phyloP scores from a whole-genome alignment of 2,888 invertebrate species.

The Acleris holmiana region DNA sequence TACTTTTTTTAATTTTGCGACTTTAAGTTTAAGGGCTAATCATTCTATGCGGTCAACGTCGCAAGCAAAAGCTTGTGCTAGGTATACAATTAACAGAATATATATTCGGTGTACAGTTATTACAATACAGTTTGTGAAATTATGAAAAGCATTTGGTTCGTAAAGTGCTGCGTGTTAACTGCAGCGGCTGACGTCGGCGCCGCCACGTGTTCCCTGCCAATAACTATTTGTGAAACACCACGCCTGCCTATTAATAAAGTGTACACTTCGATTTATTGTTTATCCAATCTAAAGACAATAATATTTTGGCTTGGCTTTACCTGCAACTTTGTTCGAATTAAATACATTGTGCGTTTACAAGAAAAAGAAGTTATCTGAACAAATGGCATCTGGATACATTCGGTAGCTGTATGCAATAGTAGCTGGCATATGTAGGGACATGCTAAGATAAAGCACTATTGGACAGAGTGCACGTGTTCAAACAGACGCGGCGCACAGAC shows the following conservation, averaged over 20 bases:
- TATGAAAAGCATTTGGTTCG: neutral
- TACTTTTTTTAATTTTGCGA: too few relatives aligned
- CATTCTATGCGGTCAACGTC: too few relatives aligned
- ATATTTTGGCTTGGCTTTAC: slow-evolving; percentile 1
- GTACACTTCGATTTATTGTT: slow-evolving; percentile 30
- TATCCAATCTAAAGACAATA: slow-evolving; percentile 28
- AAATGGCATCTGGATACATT: too few relatives aligned
- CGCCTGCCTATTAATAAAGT: slow-evolving; percentile 35
- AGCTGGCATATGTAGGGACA: neutral
- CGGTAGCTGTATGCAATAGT: neutral
- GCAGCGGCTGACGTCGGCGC: slow-evolving; percentile 1
- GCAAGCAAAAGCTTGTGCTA: too few relatives aligned
- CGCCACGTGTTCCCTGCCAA: slow-evolving; percentile 37
- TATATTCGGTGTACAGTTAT: too few relatives aligned
- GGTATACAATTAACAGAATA: too few relatives aligned
- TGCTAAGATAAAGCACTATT: slow-evolving; percentile 5
- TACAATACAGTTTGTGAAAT: neutral
- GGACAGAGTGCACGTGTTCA: slow-evolving; percentile 27
- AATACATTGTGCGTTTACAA: neutral
- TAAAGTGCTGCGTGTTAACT: too few relatives aligned
- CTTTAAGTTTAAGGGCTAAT: too few relatives aligned
- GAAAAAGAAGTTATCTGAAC: too few relatives aligned
- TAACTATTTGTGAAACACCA: slow-evolving; percentile 39
- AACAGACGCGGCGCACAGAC: slow-evolving; percentile 17
- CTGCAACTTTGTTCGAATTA: neutral